Evolutionary conservation across 2,888 invertebrate species (phyloP).

Genomic region (Drosophila meridionalis): DNA sequence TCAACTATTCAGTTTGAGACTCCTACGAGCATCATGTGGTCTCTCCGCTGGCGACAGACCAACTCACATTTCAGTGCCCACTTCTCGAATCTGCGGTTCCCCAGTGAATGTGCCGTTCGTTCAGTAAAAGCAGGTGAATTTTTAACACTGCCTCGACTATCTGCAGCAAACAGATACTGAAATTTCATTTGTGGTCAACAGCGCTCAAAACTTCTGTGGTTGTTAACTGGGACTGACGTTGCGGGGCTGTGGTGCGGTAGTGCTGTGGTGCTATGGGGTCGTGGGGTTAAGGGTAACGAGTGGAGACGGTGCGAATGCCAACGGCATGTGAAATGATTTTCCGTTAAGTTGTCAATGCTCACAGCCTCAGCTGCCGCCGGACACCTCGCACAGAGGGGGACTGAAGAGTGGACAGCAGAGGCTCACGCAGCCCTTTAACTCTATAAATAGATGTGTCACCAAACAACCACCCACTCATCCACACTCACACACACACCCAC

Average conservation of each 20-base stretch:
- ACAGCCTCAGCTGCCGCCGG: constrained; percentile 23
- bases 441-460: constrained; percentile 38
- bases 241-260: neutral
- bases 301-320: constrained; percentile 25
- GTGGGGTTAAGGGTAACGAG: constrained; percentile 1
- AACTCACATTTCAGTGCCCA: neutral
- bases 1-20: neutral
- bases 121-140: neutral
- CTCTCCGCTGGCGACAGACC: neutral
- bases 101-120: neutral
- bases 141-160: constrained; percentile 2
- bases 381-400: constrained; percentile 20
- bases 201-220: constrained; percentile 30
- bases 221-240: neutral
- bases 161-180: constrained; percentile 8
- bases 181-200: constrained; percentile 34
- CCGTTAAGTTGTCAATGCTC: constrained; percentile 63
- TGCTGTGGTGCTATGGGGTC: neutral
- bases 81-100: neutral
- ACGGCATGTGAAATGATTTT: constrained; percentile 65
- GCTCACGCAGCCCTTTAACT: constrained; percentile 20
- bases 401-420: too few species aligned
- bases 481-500: neutral
- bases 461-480: neutral
- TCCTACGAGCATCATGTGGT: neutral